These are phyloP conservation scores for Platycheirus albimanus DNA, from an alignment of 2,888 invertebrate species.

Conservation along the genomic window DNA sequence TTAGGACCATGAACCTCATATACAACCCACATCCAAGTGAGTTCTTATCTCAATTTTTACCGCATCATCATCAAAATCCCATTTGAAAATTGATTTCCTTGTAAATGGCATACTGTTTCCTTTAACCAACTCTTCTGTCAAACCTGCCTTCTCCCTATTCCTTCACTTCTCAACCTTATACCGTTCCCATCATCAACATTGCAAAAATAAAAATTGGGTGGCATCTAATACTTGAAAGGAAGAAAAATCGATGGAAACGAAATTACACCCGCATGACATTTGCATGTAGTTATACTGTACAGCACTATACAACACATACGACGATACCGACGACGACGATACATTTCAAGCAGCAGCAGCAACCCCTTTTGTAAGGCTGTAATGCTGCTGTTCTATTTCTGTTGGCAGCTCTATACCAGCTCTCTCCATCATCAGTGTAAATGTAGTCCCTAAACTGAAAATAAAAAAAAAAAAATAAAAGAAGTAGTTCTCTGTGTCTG, in stretches of 20 bases:
- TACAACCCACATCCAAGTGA: constrained; percentile 15
- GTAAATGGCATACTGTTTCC: constrained; percentile 71
- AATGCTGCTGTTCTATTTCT: no score
- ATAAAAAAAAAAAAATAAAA: background rate
- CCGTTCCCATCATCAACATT: background rate
- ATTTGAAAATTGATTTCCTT: constrained; percentile 73
- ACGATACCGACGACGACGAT: background rate
- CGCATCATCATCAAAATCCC: constrained; percentile 73
- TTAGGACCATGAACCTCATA: background rate
- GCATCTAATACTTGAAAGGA: constrained; percentile 39
- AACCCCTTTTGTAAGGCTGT: background rate
- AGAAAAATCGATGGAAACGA: constrained; percentile 66
- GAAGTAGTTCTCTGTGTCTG: constrained; percentile 27
- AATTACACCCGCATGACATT: constrained; percentile 73
- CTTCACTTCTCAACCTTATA: background rate
- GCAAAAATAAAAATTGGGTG: constrained; percentile 32
- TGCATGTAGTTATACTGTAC: constrained; percentile 44
- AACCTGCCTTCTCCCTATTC: background rate
- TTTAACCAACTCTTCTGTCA: constrained; percentile 57
- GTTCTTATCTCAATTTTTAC: constrained; percentile 69
- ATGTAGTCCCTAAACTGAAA: constrained; percentile 2
- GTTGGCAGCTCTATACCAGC: background rate
- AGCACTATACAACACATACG: background rate
- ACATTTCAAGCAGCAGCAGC: constrained; percentile 5
- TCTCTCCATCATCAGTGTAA: background rate